Evolutionary conservation across 1,140 invertebrate species (phyloP), one percentile per base, ranked within the genome.

Genomic region (roundworm (Caenorhabditis elegans)): DNA sequence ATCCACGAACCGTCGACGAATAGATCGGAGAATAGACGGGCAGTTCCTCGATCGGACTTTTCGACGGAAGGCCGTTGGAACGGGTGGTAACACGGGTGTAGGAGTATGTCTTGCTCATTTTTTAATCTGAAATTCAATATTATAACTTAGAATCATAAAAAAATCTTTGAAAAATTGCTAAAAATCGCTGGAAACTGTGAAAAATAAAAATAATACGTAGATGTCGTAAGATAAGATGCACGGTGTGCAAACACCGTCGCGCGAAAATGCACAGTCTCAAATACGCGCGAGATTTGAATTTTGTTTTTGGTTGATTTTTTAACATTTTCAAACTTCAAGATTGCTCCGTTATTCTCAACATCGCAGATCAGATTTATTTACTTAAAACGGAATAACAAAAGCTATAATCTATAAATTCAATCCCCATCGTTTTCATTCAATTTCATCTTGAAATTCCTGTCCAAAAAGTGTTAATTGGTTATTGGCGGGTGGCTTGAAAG

Each of bases 91-190:
- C 17, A 24, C 60, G 60, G n/a, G 60, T 70, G 26, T 70, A 70
- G n/a, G 34, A 70, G 34, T 70, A 70, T 10, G 60, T 70, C n/a
- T 70, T 70, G 34, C 34, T 43, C 60, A 70, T 70, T 70, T 15
- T 70, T 70, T 70, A 31, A n/a, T 6, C 60, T 70, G 26, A 22
- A 70, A 39, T 8, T 43, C 39, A 43, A 43, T n/a, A 43, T 43
- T 5, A 15, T 15, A 8, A 70, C 3, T 34, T 22, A 34, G n/a
- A 70, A 17, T 65, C n/a, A n/a, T 65, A 65, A 70, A 22, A 70
- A 70, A 34, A 22, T 3, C 5, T n/a, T 1, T 10, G n/a, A 22
- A 70, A 70, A 70, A 34, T 4, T 3, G 5, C 1, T 5, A 39
- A 39, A 70, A 70, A 34, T 22, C 26, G 53, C 3, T 36, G n/a